Conservation (phyloP, 1,140 invertebrate species). For the Papilio helenus region DNA sequence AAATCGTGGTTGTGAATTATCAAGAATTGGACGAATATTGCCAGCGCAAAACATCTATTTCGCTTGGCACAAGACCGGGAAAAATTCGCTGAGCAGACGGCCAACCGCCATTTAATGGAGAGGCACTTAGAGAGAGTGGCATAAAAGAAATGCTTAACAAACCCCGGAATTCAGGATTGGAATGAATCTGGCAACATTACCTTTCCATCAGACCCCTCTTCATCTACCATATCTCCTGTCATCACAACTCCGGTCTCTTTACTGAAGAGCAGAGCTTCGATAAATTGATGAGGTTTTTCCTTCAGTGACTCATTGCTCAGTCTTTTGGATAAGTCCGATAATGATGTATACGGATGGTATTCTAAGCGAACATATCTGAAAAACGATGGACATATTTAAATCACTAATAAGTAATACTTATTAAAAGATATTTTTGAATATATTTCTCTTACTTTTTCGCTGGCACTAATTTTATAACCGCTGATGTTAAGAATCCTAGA, state of each 20-base stretch:
- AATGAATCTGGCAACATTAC: conserved; percentile 66
- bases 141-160: no score
- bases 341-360: conserved; percentile 86
- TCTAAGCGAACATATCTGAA: conserved; percentile 86
- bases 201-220: conserved; percentile 84
- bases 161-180: no score
- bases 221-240: conserved; percentile 87
- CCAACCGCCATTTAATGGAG: no score
- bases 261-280: conserved; percentile 89
- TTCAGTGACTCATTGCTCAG: conserved; percentile 83
- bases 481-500: conserved; percentile 91
- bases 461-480: conserved; percentile 90
- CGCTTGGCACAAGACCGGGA: no score
- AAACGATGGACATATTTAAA: conserved; percentile 10
- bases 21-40: no score
- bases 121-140: no score
- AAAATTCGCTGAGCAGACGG: no score
- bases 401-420: neutral
- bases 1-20: no score
- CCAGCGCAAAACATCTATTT: no score
- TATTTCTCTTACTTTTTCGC: conserved; percentile 83
- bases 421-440: no score
- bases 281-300: conserved; percentile 87
- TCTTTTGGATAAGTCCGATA: conserved; percentile 79
- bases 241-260: conserved; percentile 89